phyloP scores from a whole-genome alignment of 2,797 vertebrate genomes.

The Pygocentrus nattereri region DNA sequence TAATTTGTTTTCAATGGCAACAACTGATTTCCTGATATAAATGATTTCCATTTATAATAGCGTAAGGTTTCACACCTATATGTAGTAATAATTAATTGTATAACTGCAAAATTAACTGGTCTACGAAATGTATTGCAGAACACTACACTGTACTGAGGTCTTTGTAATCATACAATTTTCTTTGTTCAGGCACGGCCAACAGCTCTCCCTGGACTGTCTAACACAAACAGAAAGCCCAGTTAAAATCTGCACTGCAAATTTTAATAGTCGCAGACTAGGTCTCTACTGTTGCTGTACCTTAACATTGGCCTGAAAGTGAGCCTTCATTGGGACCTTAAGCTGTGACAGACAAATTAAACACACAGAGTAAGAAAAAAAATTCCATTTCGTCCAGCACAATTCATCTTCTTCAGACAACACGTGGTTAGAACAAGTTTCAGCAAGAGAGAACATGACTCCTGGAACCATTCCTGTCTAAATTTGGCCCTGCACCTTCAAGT shows the following conservation, averaged over 20 bases:
- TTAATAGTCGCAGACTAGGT: not conserved
- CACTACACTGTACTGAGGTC: not conserved
- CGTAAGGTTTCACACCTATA: not conserved
- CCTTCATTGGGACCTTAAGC: not conserved
- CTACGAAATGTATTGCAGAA: not conserved
- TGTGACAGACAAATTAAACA: not conserved
- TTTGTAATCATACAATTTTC: not conserved
- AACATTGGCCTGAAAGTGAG: not conserved
- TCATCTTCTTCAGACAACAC: not conserved
- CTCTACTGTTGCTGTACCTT: not conserved
- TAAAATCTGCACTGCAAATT: not conserved
- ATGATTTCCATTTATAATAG: too few species aligned
- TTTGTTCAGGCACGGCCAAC: not conserved
- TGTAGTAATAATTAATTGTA: conserved; percentile 1
- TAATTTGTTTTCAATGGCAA: not conserved
- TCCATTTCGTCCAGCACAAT: not conserved
- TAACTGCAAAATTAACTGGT: not conserved
- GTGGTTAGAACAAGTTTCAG: not conserved
- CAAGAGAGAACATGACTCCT: not conserved
- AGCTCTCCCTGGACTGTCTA: not conserved
- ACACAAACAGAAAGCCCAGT: not conserved
- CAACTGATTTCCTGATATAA: too few species aligned
- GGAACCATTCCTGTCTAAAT: not conserved
- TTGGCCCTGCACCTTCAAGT: not conserved
- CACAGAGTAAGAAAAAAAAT: not conserved